Evolutionary conservation across 2,888 invertebrate species (phyloP), one percentile per base, ranked within the genome.

Genomic region (Lydus trimaculatus): DNA sequence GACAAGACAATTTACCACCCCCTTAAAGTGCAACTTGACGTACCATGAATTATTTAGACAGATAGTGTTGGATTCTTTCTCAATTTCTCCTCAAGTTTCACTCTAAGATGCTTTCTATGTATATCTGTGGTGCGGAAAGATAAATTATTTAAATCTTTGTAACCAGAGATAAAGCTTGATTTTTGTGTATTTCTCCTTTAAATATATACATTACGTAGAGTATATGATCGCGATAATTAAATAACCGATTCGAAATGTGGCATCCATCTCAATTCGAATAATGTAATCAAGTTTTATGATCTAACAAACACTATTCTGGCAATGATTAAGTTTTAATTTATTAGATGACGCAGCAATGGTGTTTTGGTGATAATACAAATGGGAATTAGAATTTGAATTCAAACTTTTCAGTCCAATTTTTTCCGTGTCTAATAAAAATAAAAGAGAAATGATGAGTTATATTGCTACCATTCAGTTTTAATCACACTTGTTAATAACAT

Each of bases 21-120:
- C 31, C 61, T 31, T 61, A 64, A 64, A 67, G 68, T 68, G 68
- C 58, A 68, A 65, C 65, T 36, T 65, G 65, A 68, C 68, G 61
- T 65, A 23, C 60, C 58, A 56, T 68, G 68, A 68, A 68, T 68
- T 62, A 68, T 68, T 68, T 64, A 68, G 65, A 65, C 64, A 56
- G 17, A 62, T 48, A 56, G 43, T 61, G 64, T 20, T 58, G 61
- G 56, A 48, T 64, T 62, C 52, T 58, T 61, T 31, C 31, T 17
- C 17, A 58, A 17, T 58, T 33, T 7, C 23, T 2, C 33, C 8
- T 31, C 56, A 56, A 56, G 13, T 56, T 56, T 15, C 6, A 56
- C 13, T 25, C 15, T 48, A 20, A 56, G 56, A 56, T 25, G 20
- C 15, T 25, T 56, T 15, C 25, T 56, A 3, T 23, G 48, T 52